These are phyloP conservation scores for Drosophila parabipectinata DNA, from an alignment of 1,140 invertebrate genomes.

Conservation along the genomic window DNA sequence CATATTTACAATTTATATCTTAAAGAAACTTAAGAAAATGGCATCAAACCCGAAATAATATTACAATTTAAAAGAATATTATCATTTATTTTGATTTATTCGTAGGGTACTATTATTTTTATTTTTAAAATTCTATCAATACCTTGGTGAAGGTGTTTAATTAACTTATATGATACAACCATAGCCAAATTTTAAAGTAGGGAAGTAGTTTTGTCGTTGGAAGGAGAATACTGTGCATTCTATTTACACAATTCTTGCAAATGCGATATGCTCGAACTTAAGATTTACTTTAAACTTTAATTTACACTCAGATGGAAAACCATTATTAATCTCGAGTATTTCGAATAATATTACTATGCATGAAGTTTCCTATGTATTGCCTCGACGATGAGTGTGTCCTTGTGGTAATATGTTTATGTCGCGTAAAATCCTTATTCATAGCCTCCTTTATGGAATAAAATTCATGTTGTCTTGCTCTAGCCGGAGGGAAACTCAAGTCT, in stretches of 20 bases:
- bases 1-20: constrained; percentile 57
- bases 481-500: constrained; percentile 56
- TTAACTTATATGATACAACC: constrained; percentile 45
- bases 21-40: constrained; percentile 26
- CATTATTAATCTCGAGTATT: constrained; percentile 12
- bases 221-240: constrained; percentile 32
- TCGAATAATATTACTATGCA: neutral
- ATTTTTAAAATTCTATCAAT: neutral
- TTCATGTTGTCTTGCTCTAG: constrained; percentile 1
- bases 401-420: constrained; percentile 26
- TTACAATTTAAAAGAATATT: neutral
- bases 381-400: constrained; percentile 12
- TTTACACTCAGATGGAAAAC: constrained; percentile 28
- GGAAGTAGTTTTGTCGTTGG: constrained; percentile 6
- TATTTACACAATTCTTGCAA: constrained; percentile 57
- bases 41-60: neutral
- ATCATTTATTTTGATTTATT: neutral
- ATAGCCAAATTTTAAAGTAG: constrained; percentile 12
- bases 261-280: constrained; percentile 38
- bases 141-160: neutral
- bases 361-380: constrained; percentile 6
- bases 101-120: neutral
- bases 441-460: constrained; percentile 23
- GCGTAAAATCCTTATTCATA: constrained; percentile 38
- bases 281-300: constrained; percentile 19